phyloP scores from a whole-genome alignment of 2,797 vertebrate genomes.

The Buphagus erythrorhynchus region DNA sequence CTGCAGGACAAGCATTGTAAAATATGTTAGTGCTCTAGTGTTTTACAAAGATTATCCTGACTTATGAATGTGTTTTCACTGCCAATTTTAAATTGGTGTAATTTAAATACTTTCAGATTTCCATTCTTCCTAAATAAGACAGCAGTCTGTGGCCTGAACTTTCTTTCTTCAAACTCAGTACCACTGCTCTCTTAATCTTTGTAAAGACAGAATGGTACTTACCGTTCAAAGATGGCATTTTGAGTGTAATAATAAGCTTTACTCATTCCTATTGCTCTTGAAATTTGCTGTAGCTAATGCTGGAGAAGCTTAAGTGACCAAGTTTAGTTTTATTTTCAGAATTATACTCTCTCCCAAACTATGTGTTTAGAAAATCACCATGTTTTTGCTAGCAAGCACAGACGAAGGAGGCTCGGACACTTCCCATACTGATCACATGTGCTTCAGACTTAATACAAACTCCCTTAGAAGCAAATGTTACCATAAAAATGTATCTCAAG shows the following conservation, averaged over 20 bases:
- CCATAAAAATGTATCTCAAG: background rate
- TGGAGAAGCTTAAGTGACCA: background rate
- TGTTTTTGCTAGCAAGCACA: background rate
- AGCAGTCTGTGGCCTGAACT: background rate
- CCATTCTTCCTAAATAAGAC: background rate
- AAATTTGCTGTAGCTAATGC: background rate
- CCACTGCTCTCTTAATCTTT: background rate
- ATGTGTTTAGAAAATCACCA: background rate
- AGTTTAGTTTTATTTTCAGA: background rate
- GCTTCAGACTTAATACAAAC: background rate
- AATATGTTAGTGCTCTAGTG: background rate
- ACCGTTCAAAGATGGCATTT: background rate
- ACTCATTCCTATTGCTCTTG: background rate
- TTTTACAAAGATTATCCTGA: background rate
- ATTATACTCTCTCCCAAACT: background rate
- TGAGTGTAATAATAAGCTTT: background rate
- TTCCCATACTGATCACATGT: background rate
- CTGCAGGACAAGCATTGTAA: background rate
- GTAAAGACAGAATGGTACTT: background rate
- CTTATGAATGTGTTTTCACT: background rate
- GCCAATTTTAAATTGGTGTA: background rate
- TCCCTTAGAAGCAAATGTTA: background rate
- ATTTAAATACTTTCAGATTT: slow-evolving; percentile 21
- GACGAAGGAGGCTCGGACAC: background rate
- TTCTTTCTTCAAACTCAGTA: background rate